phyloP scores from a whole-genome alignment of 2,888 invertebrate genomes.

The Ennomos quercinarius region DNA sequence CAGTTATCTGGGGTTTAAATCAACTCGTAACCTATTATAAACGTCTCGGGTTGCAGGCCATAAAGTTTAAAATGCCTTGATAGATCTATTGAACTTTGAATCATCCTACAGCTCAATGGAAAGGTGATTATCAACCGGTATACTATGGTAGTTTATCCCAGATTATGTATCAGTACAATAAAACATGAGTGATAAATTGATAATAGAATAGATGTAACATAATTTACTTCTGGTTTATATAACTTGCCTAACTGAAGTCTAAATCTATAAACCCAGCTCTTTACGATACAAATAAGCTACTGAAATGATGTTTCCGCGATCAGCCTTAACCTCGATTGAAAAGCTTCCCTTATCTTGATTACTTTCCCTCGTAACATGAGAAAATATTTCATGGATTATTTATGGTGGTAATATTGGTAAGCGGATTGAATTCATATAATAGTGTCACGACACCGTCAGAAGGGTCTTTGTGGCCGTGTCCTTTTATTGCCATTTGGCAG shows the following conservation, averaged over 20 bases:
- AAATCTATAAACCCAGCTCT: neutral
- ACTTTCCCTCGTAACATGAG: slow-evolving; percentile 17
- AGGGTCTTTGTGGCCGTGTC: slow-evolving; percentile 21
- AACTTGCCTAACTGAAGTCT: neutral
- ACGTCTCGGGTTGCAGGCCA: slow-evolving; percentile 11
- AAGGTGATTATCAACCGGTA: neutral
- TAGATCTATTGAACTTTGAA: slow-evolving; percentile 4
- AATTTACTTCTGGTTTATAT: too few relatives aligned
- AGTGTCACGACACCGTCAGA: slow-evolving; percentile 46
- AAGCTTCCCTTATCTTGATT: slow-evolving; percentile 34
- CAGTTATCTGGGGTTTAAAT: slow-evolving; percentile 26
- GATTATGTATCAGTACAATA: too few relatives aligned
- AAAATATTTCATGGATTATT: slow-evolving; percentile 30
- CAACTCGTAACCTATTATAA: slow-evolving; percentile 16
- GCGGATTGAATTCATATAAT: slow-evolving; percentile 48
- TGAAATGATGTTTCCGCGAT: slow-evolving; percentile 14
- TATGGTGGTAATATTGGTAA: slow-evolving; percentile 32
- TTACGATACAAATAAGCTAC: slow-evolving; percentile 3
- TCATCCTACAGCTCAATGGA: neutral
- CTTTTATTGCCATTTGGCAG: slow-evolving; percentile 19
- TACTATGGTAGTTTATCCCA: neutral
- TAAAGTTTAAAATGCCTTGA: slow-evolving; percentile 13
- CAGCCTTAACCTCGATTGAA: slow-evolving; percentile 35
- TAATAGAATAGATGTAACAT: too few relatives aligned
- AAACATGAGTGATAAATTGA: too few relatives aligned